Conservation (phyloP, 1,140 invertebrate genomes). For the Ruditapes philippinarum region DNA sequence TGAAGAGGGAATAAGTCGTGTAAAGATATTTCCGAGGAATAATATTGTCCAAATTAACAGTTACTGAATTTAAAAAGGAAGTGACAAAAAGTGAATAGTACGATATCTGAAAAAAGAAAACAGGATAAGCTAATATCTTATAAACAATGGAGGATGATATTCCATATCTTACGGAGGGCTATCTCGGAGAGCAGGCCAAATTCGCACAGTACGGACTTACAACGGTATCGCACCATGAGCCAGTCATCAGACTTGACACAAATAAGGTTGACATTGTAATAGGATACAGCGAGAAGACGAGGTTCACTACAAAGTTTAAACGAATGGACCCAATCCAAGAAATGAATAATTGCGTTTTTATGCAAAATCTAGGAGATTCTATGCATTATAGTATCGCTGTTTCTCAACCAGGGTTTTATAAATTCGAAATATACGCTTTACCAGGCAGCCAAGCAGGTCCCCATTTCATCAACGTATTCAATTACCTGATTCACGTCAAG, state of each 20-base stretch:
- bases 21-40: too few species aligned
- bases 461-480: conserved; percentile 85
- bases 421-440: conserved; percentile 86
- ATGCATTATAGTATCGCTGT: conserved; percentile 82
- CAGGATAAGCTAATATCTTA: too few species aligned
- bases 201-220: conserved; percentile 82
- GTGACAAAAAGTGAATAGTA: too few species aligned
- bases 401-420: conserved; percentile 83
- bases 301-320: conserved; percentile 80
- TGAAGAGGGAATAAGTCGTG: too few species aligned
- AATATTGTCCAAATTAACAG: too few species aligned
- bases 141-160: conserved; percentile 71
- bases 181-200: conserved; percentile 84
- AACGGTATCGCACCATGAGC: conserved; percentile 79
- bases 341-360: conserved; percentile 77
- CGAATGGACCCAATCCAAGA: conserved; percentile 79
- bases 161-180: conserved; percentile 84
- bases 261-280: conserved; percentile 82
- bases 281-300: conserved; percentile 71
- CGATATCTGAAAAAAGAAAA: too few species aligned
- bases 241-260: conserved; percentile 77
- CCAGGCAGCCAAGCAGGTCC: conserved; percentile 83
- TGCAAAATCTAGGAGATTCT: conserved; percentile 73
- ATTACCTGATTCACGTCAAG: conserved; percentile 84
- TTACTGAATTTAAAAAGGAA: too few species aligned